Percentiles rank a stretch among this genome's conserved stretches.
These are phyloP conservation scores for Nymphicus hollandicus DNA, from an alignment of 2,113 vertebrate genomes.

Conservation along the genomic window DNA sequence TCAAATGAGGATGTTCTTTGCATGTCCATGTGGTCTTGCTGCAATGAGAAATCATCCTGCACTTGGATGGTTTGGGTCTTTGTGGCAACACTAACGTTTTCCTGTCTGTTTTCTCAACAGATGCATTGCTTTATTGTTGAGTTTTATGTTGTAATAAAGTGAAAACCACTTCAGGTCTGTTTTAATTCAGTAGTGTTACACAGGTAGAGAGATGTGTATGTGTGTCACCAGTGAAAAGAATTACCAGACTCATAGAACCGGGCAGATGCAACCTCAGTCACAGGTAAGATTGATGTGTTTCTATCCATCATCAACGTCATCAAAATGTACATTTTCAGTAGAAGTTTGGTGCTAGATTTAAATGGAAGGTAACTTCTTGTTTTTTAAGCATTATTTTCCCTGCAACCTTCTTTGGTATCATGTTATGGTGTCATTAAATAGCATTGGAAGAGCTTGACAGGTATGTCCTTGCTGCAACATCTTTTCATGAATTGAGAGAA, in stretches of 20 bases:
- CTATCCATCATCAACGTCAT: neutral
- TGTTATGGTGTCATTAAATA: neutral
- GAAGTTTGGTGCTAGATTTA: neutral
- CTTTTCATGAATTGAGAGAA: neutral
- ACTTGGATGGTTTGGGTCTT: neutral
- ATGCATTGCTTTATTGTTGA: neutral
- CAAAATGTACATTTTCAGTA: neutral
- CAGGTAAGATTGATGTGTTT: neutral
- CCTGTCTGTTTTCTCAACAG: neutral
- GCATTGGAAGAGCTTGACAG: neutral
- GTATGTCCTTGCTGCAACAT: neutral
- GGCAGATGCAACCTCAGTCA: neutral
- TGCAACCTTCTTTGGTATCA: neutral
- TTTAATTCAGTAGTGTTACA: neutral
- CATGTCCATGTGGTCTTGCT: neutral
- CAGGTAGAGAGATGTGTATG: neutral
- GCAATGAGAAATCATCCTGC: neutral
- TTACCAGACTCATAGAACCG: neutral
- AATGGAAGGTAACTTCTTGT: neutral
- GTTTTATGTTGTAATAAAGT: neutral
- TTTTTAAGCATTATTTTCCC: neutral
- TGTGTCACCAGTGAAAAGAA: neutral
- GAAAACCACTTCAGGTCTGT: neutral
- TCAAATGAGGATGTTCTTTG: slow-evolving; percentile 17
- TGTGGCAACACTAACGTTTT: neutral